A percentile compares a stretch with the other conserved stretches of the same genome.
Conservation (phyloP, 2,113 vertebrate genomes). For the Oryzias javanicus region DNA sequence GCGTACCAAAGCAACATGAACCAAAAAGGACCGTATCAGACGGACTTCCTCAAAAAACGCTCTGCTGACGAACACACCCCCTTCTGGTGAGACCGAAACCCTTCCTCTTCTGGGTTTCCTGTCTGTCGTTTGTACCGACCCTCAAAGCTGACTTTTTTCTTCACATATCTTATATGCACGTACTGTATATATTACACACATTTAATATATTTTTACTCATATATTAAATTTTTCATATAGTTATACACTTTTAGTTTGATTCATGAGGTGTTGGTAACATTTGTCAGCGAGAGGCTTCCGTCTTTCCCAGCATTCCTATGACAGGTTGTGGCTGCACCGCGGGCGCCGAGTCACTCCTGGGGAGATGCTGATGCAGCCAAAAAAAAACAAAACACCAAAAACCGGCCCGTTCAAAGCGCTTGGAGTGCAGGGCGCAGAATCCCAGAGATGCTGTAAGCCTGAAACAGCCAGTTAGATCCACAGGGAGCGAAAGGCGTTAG, state of each 20-base stretch:
- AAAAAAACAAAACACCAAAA: background rate
- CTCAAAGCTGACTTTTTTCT: constrained; percentile 46
- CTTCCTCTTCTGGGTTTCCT: constrained; percentile 19
- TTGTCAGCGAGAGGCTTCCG: constrained; percentile 59
- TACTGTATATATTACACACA: constrained; percentile 79
- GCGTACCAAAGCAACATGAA: constrained; percentile 65
- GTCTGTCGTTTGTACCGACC: constrained; percentile 48
- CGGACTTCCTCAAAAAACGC: constrained; percentile 48
- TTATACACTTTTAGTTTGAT: constrained; percentile 64
- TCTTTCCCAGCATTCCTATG: constrained; percentile 26
- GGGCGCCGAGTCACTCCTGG: constrained; percentile 4
- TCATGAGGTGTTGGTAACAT: constrained; percentile 71
- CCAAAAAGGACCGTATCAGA: constrained; percentile 58
- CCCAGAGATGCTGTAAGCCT: constrained; percentile 48
- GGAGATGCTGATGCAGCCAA: constrained; percentile 18
- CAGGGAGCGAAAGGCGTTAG: constrained; percentile 33
- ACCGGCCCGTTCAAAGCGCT: constrained; percentile 58
- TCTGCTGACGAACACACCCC: constrained; percentile 19
- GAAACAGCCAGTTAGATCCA: constrained; percentile 53
- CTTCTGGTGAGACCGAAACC: constrained; percentile 9
- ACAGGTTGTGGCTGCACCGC: constrained; percentile 20
- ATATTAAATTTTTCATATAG: constrained; percentile 81
- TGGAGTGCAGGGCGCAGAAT: constrained; percentile 55
- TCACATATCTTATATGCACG: constrained; percentile 68
- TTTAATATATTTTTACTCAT: constrained; percentile 78